phyloP scores from a whole-genome alignment of 2,888 invertebrate genomes.

The Aleiodes leptofemur region DNA sequence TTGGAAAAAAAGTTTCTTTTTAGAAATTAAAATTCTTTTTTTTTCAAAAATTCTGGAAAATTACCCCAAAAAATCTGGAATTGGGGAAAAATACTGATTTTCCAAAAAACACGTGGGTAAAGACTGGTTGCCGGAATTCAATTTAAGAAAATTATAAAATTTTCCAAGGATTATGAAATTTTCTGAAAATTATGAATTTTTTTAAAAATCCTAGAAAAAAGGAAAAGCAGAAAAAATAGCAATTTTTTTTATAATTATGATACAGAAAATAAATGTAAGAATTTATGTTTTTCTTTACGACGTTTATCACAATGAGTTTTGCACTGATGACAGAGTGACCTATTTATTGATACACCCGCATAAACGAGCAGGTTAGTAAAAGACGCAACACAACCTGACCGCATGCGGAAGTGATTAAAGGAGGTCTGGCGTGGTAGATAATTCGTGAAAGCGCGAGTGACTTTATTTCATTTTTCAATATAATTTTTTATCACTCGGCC shows the following conservation, averaged over 20 bases:
- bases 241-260: background rate
- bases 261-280: background rate
- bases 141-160: no score
- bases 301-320: background rate
- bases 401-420: conserved; percentile 27
- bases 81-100: no score
- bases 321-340: conserved; percentile 59
- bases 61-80: no score
- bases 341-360: conserved; percentile 62
- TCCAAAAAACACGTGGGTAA: no score
- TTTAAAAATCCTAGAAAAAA: background rate
- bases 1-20: no score
- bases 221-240: no score
- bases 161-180: no score
- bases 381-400: conserved; percentile 3
- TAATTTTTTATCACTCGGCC: conserved; percentile 25
- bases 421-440: conserved; percentile 56
- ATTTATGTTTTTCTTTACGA: background rate
- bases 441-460: conserved; percentile 67
- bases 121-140: no score
- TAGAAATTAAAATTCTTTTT: no score
- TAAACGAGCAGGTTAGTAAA: background rate
- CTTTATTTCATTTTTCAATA: conserved; percentile 43
- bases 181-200: no score
- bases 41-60: no score